phyloP scores from a whole-genome alignment of 1,140 invertebrate genomes.

The Cecropterus lyciades region DNA sequence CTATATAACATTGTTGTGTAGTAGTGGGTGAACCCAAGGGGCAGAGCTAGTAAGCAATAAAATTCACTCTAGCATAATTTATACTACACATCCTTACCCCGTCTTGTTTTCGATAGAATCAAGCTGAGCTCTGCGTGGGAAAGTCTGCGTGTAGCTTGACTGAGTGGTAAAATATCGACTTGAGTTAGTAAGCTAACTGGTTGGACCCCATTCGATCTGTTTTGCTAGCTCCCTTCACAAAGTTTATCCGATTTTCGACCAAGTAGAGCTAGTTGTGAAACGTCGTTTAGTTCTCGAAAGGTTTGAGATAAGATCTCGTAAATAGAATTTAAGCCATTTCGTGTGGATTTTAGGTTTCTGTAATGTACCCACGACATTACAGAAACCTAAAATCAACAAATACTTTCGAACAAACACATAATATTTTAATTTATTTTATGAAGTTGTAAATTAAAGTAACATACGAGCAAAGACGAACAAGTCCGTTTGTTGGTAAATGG shows the following conservation, averaged over 20 bases:
- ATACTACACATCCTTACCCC: too few species aligned
- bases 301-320: not conserved
- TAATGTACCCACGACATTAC: not conserved
- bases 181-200: not conserved
- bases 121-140: not conserved
- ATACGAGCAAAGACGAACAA: too few species aligned
- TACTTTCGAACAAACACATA: too few species aligned
- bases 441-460: too few species aligned
- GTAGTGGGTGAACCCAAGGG: too few species aligned
- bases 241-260: constrained; percentile 1
- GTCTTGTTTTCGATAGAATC: too few species aligned
- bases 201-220: not conserved
- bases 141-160: not conserved
- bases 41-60: too few species aligned
- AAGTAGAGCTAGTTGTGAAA: constrained; percentile 1
- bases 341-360: not conserved
- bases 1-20: too few species aligned
- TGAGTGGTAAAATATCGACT: not conserved
- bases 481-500: too few species aligned
- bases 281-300: constrained; percentile 5
- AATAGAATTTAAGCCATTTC: not conserved
- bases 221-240: constrained; percentile 14
- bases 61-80: too few species aligned
- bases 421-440: too few species aligned
- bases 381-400: too few species aligned